phyloP scores from a whole-genome alignment of 2,113 vertebrate species.

The Philantomba maxwellii region DNA sequence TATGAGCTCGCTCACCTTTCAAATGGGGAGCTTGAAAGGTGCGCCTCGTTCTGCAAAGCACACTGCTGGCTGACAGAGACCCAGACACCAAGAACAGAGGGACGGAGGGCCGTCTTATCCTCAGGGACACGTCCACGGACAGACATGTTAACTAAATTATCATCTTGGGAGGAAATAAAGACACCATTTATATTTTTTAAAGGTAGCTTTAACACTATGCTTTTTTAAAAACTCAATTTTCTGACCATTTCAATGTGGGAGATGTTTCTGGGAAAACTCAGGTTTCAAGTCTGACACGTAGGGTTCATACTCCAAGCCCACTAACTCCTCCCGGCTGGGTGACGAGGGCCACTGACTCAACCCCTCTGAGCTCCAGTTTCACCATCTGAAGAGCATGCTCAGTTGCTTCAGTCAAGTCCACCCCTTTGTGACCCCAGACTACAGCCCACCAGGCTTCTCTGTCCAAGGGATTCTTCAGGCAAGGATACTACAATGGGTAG shows the following conservation, averaged over 20 bases:
- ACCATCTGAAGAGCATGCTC: not conserved
- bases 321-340: not conserved
- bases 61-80: not conserved
- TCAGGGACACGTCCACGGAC: rapidly evolving
- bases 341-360: not conserved
- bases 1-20: not conserved
- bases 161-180: not conserved
- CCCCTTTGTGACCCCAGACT: not conserved
- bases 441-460: not conserved
- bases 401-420: not conserved
- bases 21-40: too few relatives aligned
- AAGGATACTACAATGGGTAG: not conserved
- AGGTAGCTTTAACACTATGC: not conserved
- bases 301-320: not conserved
- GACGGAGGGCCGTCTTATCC: not conserved
- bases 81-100: not conserved
- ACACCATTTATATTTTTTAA: not conserved
- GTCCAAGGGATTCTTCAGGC: not conserved
- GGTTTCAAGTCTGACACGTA: not conserved
- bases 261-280: not conserved
- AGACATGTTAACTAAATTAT: not conserved
- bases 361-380: not conserved
- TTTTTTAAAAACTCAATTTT: not conserved
- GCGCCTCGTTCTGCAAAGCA: not conserved
- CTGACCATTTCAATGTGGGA: not conserved